Conservation (phyloP, 2,888 invertebrate species). For the Omphaloscelis lunosa region DNA sequence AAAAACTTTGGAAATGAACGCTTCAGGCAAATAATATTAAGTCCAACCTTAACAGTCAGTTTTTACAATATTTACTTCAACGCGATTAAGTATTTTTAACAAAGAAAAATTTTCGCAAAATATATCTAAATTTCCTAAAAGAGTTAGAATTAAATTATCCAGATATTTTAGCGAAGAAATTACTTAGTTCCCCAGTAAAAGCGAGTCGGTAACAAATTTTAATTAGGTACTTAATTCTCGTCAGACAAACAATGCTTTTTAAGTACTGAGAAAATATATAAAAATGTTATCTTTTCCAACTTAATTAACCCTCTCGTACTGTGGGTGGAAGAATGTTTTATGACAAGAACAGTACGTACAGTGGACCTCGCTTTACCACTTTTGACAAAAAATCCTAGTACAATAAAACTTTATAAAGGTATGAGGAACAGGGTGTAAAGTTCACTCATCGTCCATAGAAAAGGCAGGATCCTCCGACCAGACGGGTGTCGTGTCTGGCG, state of each 20-base stretch:
- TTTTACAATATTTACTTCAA: slow-evolving; percentile 41
- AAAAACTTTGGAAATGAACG: slow-evolving; percentile 24
- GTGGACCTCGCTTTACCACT: background rate
- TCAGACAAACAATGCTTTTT: slow-evolving; percentile 49
- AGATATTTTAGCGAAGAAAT: slow-evolving; percentile 42
- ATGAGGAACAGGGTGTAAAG: no score
- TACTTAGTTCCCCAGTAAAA: slow-evolving; percentile 30
- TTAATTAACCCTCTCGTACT: slow-evolving; percentile 52
- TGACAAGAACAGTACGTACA: background rate
- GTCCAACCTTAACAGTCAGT: slow-evolving; percentile 17
- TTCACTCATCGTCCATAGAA: no score
- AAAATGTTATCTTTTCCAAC: slow-evolving; percentile 54
- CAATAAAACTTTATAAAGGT: background rate
- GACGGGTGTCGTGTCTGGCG: no score
- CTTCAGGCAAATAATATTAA: slow-evolving; percentile 46
- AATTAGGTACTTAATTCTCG: slow-evolving; percentile 58
- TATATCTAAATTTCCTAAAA: slow-evolving; percentile 7
- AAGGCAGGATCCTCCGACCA: no score
- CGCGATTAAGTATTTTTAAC: slow-evolving; percentile 26
- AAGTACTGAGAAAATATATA: slow-evolving; percentile 55
- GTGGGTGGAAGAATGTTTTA: slow-evolving; percentile 21
- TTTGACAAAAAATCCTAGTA: background rate
- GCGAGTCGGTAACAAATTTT: slow-evolving; percentile 49
- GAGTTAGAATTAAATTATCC: slow-evolving; percentile 24
- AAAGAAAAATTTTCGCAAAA: slow-evolving; percentile 28